Evolutionary conservation across 2,797 vertebrate species (phyloP), one percentile per base, ranked within the genome.

Genomic region (Rhinichthys osculus): DNA sequence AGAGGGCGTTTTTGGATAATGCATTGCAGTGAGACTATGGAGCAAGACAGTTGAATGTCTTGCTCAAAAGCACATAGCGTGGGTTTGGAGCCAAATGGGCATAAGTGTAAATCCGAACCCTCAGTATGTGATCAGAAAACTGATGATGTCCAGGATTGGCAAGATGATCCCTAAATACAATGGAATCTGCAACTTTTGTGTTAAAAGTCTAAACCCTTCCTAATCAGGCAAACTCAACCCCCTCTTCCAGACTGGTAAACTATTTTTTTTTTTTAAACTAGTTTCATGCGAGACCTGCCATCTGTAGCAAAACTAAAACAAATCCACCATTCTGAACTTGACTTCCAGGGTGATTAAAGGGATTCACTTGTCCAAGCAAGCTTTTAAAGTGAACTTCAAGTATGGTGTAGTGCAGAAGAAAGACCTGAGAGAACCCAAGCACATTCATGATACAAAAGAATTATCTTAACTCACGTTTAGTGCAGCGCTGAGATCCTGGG

Each of bases 401-500:
- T n/a, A 27, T 71, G n/a, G 66, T 44, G 17, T 70, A 13, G 5
- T 62, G 66, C 67, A 72, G 50, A 54, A 71, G 30, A 78, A 78
- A 84, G 17, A 21, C 33, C 19, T 42, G n/a, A 84, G 66, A 62
- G 66, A 50, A 62, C 21, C 19, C 67, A 14, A 79, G 38, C 64
- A 79, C 67, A 47, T 71, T 40, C 52, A 78, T 70, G 52, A 70
- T 35, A 27, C 27, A 67, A 52, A 54, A 52, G 16, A 57, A 66
- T 35, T 38, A 35, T 69, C 11, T 73, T 84, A 85, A 97, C 98
- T 98, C 94, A 99, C 98, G 97, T 93, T 97, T 98, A 21, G 96
- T 98, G 94, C 98, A 99, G n/a, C 97, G 95, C 93, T 97, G 97
- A 2, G 98, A 99, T 81, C 97, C 97, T 64, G 96, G 95, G 87